Conservation (phyloP, 2,797 vertebrate species). For the Distichodus sexfasciatus region DNA sequence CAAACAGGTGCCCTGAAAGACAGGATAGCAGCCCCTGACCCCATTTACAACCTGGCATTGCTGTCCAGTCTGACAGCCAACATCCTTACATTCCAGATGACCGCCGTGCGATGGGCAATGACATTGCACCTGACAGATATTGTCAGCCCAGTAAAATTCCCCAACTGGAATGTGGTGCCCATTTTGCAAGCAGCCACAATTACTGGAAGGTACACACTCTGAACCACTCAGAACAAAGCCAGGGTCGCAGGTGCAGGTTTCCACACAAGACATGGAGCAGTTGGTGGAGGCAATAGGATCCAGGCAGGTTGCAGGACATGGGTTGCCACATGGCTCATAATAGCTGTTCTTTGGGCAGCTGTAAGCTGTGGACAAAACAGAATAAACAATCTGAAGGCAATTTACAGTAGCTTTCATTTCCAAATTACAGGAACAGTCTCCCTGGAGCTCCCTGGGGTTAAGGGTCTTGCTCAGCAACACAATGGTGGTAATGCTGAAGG, state of each 20-base stretch:
- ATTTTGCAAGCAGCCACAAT: constrained; percentile 67
- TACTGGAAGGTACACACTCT: constrained; percentile 50
- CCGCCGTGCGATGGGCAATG: constrained; percentile 52
- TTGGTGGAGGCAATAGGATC: constrained; percentile 55
- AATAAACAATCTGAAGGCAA: background rate
- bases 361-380: constrained; percentile 49
- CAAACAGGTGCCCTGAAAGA: constrained; percentile 62
- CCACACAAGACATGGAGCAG: constrained; percentile 64
- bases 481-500: no score
- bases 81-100: constrained; percentile 53
- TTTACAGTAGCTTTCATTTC: background rate
- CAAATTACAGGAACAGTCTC: no score
- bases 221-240: constrained; percentile 66
- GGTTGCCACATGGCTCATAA: constrained; percentile 68
- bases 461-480: no score
- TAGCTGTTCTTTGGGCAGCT: constrained; percentile 70
- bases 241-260: constrained; percentile 67
- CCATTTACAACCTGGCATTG: constrained; percentile 60
- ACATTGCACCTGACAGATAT: constrained; percentile 59
- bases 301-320: constrained; percentile 71
- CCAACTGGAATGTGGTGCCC: constrained; percentile 59
- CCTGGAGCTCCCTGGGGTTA: no score
- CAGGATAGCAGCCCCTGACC: constrained; percentile 59
- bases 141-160: constrained; percentile 65
- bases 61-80: constrained; percentile 51